A percentile compares a stretch with the other conserved stretches of the same genome.
Conservation (phyloP, 1,140 invertebrate species). For the Zaprionus vittiger region DNA sequence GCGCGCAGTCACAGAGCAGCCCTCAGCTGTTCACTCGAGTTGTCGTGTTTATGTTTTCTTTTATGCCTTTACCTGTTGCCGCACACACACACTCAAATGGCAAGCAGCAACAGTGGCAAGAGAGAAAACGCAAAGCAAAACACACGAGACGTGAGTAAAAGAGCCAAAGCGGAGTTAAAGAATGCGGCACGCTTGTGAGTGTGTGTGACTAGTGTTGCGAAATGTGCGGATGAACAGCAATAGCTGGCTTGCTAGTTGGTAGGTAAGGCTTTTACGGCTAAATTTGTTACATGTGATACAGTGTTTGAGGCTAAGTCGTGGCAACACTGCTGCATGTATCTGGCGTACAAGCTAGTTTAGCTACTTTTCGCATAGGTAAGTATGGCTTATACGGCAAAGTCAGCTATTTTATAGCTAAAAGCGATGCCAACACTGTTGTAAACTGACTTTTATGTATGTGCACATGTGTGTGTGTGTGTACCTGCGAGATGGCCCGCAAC, state of each 20-base stretch:
- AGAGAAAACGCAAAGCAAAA: constrained; percentile 50
- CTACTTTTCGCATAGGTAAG: neutral
- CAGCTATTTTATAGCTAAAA: neutral
- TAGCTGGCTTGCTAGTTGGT: neutral
- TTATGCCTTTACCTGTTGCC: constrained; percentile 36
- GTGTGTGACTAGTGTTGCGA: neutral
- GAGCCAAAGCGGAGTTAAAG: constrained; percentile 24
- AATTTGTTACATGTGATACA: neutral
- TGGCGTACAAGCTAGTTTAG: too few relatives aligned
- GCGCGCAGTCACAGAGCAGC: constrained; percentile 17
- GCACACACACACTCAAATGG: constrained; percentile 1
- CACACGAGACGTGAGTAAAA: constrained; percentile 20
- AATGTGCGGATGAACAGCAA: neutral
- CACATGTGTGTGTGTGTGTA: constrained; percentile 13
- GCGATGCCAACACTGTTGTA: neutral
- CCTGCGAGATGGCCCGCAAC: constrained; percentile 41
- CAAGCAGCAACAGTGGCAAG: constrained; percentile 18
- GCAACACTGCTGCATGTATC: neutral
- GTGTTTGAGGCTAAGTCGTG: neutral
- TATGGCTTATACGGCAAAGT: neutral
- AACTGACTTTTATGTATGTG: neutral
- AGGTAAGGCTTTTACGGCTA: neutral
- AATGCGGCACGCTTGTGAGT: constrained; percentile 8
- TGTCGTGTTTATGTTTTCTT: constrained; percentile 12
- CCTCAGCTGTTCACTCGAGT: constrained; percentile 28